These are phyloP conservation scores for Pediacus dermestoides DNA, from an alignment of 2,888 invertebrate genomes.

Conservation along the genomic window DNA sequence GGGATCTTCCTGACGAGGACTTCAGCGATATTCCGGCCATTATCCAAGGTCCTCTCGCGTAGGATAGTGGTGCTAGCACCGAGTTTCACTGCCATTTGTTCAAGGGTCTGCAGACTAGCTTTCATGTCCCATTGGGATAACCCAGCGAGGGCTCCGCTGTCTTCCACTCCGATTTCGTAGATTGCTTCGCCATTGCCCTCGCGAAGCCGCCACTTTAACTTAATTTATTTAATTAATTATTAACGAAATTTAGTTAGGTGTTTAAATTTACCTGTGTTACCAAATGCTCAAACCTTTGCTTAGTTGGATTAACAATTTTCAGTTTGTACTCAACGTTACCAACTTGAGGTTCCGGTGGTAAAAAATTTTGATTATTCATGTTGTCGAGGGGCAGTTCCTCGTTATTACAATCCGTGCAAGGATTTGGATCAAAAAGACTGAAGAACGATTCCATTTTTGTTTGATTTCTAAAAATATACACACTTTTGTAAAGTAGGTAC, in stretches of 20 bases:
- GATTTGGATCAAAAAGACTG: conserved; percentile 70
- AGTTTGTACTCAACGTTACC: conserved; percentile 97
- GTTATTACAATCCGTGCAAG: conserved; percentile 53
- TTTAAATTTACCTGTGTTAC: conserved; percentile 90
- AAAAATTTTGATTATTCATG: conserved; percentile 55
- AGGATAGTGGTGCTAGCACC: conserved; percentile 78
- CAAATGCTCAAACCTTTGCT: conserved; percentile 88
- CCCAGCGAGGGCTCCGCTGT: conserved; percentile 84
- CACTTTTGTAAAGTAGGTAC: too few relatives aligned
- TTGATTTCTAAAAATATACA: too few relatives aligned
- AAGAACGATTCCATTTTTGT: conserved; percentile 80
- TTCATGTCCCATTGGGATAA: conserved; percentile 78
- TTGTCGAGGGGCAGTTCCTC: conserved; percentile 51
- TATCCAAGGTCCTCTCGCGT: conserved; percentile 59
- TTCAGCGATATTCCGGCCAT: conserved; percentile 72
- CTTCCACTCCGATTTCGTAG: conserved; percentile 94
- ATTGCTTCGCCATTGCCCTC: conserved; percentile 97
- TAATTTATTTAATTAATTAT: conserved; percentile 14
- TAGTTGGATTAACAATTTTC: conserved; percentile 87
- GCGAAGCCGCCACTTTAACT: conserved; percentile 95
- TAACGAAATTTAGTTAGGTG: background rate
- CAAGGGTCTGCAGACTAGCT: conserved; percentile 79
- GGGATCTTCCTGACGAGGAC: conserved; percentile 86
- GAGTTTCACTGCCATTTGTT: conserved; percentile 83
- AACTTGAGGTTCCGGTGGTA: conserved; percentile 89